Conservation (phyloP, 2,797 vertebrate species). For the Labroides dimidiatus region DNA sequence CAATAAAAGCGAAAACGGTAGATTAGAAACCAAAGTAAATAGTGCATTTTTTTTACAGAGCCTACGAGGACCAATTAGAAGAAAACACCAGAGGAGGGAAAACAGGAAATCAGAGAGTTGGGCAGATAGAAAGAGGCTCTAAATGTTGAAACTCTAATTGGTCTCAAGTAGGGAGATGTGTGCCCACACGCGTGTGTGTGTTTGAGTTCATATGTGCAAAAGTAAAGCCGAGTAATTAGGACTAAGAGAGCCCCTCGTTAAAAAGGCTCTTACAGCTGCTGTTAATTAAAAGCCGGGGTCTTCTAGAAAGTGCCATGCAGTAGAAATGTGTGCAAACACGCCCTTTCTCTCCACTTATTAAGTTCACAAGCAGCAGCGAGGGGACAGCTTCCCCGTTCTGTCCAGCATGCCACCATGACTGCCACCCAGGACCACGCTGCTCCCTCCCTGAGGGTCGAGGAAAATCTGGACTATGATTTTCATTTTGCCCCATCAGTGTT, state of each 20-base stretch:
- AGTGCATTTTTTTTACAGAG: constrained; percentile 13
- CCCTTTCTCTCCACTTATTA: constrained; percentile 16
- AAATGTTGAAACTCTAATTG: constrained; percentile 72
- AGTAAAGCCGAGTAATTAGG: constrained; percentile 66
- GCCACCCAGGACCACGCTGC: constrained; percentile 7
- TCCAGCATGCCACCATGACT: constrained; percentile 11
- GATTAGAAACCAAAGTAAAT: constrained; percentile 46
- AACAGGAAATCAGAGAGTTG: constrained; percentile 31
- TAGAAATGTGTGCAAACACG: constrained; percentile 41
- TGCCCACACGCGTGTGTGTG: constrained; percentile 16
- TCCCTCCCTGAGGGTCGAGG: no score
- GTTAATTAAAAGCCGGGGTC: constrained; percentile 55
- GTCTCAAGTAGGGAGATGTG: constrained; percentile 60
- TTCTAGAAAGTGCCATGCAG: constrained; percentile 39
- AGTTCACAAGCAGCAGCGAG: constrained; percentile 27
- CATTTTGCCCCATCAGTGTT: no score
- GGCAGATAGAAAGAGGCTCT: constrained; percentile 34
- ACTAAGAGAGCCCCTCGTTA: constrained; percentile 63
- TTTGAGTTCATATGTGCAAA: constrained; percentile 49
- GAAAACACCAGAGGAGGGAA: constrained; percentile 39
- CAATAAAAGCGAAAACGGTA: constrained; percentile 28
- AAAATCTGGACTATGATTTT: no score
- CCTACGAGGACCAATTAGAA: constrained; percentile 65
- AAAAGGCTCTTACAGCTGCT: constrained; percentile 58
- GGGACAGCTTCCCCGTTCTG: constrained; percentile 22